Evolutionary conservation across 2,888 invertebrate genomes (phyloP).

Genomic region (Rhorus exstirpatorius): DNA sequence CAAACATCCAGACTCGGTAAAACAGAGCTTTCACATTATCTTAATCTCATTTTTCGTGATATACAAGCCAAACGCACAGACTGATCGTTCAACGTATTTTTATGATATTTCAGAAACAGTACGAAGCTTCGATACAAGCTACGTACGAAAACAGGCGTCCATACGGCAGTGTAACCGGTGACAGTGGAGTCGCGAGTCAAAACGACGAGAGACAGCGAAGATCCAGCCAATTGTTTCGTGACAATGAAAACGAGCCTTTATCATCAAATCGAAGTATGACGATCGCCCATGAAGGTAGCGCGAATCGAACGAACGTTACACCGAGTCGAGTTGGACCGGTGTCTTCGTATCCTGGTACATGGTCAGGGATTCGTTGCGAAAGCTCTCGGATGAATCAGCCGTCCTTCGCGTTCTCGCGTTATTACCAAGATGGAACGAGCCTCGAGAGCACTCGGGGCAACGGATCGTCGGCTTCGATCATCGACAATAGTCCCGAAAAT

Average conservation of each 20-base stretch:
- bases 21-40: no score
- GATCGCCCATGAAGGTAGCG: neutral
- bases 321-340: constrained; percentile 24
- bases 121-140: constrained; percentile 78
- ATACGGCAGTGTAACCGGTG: constrained; percentile 75
- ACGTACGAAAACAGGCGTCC: constrained; percentile 71
- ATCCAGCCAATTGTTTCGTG: constrained; percentile 8
- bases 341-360: constrained; percentile 12
- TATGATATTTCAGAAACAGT: constrained; percentile 80
- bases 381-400: constrained; percentile 16
- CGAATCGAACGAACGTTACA: neutral
- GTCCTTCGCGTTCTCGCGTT: constrained; percentile 17
- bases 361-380: constrained; percentile 35
- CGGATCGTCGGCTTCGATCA: neutral
- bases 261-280: neutral
- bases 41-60: neutral
- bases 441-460: neutral
- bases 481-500: constrained; percentile 2
- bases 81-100: neutral
- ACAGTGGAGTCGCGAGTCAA: constrained; percentile 79
- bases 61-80: no score
- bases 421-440: constrained; percentile 22
- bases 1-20: no score
- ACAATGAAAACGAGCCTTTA: constrained; percentile 1
- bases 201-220: constrained; percentile 71